Conservation (phyloP, 92 coral and sea anemone genomes). For the Parazoanthus atlanticus region DNA sequence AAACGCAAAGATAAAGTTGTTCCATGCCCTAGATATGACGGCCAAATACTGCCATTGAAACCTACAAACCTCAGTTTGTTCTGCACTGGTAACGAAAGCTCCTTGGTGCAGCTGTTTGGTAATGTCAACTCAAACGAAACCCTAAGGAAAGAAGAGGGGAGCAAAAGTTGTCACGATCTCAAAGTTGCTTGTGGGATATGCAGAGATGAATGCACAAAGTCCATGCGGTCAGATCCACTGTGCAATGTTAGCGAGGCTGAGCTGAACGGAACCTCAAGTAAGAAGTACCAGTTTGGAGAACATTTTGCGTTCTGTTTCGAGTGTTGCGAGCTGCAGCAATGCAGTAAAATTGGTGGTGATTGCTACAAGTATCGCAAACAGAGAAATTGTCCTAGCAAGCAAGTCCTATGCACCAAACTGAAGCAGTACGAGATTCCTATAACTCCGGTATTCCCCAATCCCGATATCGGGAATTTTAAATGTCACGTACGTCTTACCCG, state of each 20-base stretch:
- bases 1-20: slow-evolving; percentile 38
- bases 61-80: slow-evolving; percentile 36
- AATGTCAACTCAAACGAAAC: slow-evolving; percentile 32
- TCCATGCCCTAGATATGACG: slow-evolving; percentile 67
- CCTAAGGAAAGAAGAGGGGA: slow-evolving; percentile 59
- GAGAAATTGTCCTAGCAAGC: slow-evolving; percentile 48
- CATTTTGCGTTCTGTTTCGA: slow-evolving; percentile 77
- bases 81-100: slow-evolving; percentile 67
- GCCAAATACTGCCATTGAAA: not conserved
- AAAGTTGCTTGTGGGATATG: slow-evolving; percentile 59
- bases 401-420: slow-evolving; percentile 59
- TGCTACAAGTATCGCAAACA: slow-evolving; percentile 61
- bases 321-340: slow-evolving; percentile 68
- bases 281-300: slow-evolving; percentile 64
- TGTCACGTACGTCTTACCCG: slow-evolving; percentile 67
- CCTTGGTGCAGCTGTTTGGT: slow-evolving; percentile 66
- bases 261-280: not conserved
- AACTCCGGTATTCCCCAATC: slow-evolving; percentile 57
- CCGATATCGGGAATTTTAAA: slow-evolving; percentile 54
- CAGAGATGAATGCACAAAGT: slow-evolving; percentile 56
- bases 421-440: slow-evolving; percentile 60
- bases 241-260: slow-evolving; percentile 53
- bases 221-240: slow-evolving; percentile 46
- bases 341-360: slow-evolving; percentile 59
- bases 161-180: slow-evolving; percentile 43